phyloP scores from a whole-genome alignment of 2,113 vertebrate genomes.

The Nanorana parkeri region DNA sequence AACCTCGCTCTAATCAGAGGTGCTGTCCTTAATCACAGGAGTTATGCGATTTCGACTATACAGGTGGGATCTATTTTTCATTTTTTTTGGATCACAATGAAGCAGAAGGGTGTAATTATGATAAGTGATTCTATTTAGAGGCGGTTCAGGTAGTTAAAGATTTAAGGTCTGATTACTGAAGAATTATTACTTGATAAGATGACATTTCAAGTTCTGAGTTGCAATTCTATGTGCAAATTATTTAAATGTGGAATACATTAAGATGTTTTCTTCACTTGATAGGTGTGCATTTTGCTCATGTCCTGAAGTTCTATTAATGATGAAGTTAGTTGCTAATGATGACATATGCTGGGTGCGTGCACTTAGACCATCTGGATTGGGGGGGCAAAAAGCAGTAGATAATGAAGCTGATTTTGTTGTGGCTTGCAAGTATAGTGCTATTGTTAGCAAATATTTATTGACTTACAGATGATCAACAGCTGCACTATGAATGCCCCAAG shows the following conservation, averaged over 20 bases:
- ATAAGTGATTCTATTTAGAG: slow-evolving; percentile 44
- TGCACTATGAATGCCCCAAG: no score
- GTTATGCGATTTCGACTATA: background rate
- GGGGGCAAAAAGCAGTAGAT: no score
- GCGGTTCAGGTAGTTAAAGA: slow-evolving; percentile 17
- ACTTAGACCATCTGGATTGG: no score
- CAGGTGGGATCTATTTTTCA: slow-evolving; percentile 25
- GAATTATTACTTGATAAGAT: slow-evolving; percentile 42
- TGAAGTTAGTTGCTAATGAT: no score
- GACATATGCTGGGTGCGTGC: no score
- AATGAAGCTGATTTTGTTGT: no score
- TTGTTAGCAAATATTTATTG: no score
- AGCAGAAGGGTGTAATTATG: slow-evolving; percentile 33
- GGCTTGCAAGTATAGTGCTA: no score
- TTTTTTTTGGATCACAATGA: slow-evolving; percentile 33
- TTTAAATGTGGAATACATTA: slow-evolving; percentile 25
- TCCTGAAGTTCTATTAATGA: background rate
- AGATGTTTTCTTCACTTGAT: background rate
- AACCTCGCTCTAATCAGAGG: background rate
- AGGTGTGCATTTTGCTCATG: background rate
- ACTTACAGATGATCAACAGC: no score
- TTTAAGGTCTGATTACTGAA: slow-evolving; percentile 37
- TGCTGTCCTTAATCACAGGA: background rate
- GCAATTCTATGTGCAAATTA: slow-evolving; percentile 29
- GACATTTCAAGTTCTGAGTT: slow-evolving; percentile 27